These are phyloP conservation scores for Xerus rutilus DNA, from an alignment of 2,797 vertebrate species.

Conservation along the genomic window DNA sequence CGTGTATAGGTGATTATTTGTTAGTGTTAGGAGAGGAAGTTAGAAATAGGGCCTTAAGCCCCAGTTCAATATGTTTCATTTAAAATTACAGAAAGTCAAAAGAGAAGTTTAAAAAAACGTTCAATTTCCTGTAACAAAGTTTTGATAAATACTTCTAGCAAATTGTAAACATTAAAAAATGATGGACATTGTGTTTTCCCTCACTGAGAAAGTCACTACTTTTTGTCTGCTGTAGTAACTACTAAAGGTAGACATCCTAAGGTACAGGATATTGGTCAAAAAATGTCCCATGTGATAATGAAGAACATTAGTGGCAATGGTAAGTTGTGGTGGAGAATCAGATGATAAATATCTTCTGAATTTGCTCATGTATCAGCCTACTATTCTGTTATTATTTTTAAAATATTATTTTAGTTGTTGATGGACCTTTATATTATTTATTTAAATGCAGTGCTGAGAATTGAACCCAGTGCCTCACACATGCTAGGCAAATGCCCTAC, in stretches of 20 bases:
- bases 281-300: background rate
- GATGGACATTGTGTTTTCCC: too few species aligned
- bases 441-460: too few species aligned
- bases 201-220: too few species aligned
- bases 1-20: conserved; percentile 39
- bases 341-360: background rate
- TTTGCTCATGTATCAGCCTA: background rate
- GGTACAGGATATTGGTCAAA: background rate
- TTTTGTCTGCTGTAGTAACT: too few species aligned
- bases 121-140: conserved; percentile 1
- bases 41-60: background rate
- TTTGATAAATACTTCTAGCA: background rate
- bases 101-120: conserved; percentile 37
- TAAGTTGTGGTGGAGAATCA: background rate
- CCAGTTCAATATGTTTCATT: background rate
- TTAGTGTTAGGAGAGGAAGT: conserved; percentile 15
- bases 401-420: too few species aligned
- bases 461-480: too few species aligned
- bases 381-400: background rate
- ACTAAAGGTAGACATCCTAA: background rate
- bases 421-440: too few species aligned
- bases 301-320: background rate
- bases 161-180: too few species aligned
- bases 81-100: conserved; percentile 36
- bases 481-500: too few species aligned